A percentile compares a stretch with the other conserved stretches of the same genome.
phyloP scores from a whole-genome alignment of 2,113 vertebrate genomes.

The Nesogale talazaci region DNA sequence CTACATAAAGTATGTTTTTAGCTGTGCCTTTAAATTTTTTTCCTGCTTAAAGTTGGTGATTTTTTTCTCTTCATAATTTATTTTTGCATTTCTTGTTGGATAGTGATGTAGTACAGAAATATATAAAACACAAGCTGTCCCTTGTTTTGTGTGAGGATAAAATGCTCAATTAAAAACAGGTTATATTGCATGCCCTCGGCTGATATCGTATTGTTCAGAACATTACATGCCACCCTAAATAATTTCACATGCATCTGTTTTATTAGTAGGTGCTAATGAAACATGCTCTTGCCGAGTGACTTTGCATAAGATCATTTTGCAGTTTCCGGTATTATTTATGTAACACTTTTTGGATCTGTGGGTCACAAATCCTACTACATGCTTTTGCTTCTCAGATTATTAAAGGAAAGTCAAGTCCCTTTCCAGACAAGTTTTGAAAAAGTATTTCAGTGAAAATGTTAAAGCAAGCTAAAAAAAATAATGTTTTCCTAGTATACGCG shows the following conservation, averaged over 20 bases:
- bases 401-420: constrained; percentile 68
- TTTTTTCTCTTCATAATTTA: constrained; percentile 51
- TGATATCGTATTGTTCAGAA: constrained; percentile 75
- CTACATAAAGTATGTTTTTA: constrained; percentile 53
- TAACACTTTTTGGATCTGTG: constrained; percentile 67
- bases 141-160: constrained; percentile 72
- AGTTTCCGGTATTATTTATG: constrained; percentile 75
- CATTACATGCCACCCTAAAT: constrained; percentile 58
- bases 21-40: constrained; percentile 63
- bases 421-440: constrained; percentile 33
- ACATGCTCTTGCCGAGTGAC: constrained; percentile 63
- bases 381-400: constrained; percentile 71
- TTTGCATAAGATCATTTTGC: constrained; percentile 76
- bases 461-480: constrained; percentile 39
- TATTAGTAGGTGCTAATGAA: constrained; percentile 73
- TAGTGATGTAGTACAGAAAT: constrained; percentile 69
- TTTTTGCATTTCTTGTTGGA: constrained; percentile 67
- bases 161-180: constrained; percentile 78
- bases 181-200: constrained; percentile 66
- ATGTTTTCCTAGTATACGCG: constrained; percentile 24
- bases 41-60: constrained; percentile 56
- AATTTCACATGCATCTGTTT: constrained; percentile 72
- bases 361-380: constrained; percentile 67
- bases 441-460: neutral
- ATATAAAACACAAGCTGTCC: constrained; percentile 76